These are phyloP conservation scores for Toxotes jaculatrix DNA, from an alignment of 2,113 vertebrate species.

Conservation along the genomic window DNA sequence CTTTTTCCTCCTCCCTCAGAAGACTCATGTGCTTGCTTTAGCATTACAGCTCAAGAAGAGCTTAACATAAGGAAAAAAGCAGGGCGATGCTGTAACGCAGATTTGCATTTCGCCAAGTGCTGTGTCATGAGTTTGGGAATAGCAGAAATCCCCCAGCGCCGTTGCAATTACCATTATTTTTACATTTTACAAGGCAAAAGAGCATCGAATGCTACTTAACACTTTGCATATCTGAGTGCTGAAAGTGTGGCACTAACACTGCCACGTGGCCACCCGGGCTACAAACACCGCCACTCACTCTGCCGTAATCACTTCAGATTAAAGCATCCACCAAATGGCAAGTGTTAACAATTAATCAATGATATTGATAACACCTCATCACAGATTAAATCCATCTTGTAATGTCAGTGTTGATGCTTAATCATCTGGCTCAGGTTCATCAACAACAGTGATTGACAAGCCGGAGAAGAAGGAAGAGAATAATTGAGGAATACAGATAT, in stretches of 20 bases:
- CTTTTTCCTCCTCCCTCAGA: slow-evolving; percentile 25
- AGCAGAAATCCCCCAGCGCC: slow-evolving; percentile 49
- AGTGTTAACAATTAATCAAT: slow-evolving; percentile 54
- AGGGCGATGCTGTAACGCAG: slow-evolving; percentile 51
- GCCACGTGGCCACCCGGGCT: slow-evolving; percentile 20
- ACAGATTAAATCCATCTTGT: slow-evolving; percentile 56
- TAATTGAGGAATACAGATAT: slow-evolving; percentile 48
- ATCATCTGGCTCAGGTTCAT: slow-evolving; percentile 60
- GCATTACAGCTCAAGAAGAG: slow-evolving; percentile 27
- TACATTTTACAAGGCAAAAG: slow-evolving; percentile 51
- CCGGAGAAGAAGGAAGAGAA: slow-evolving; percentile 28
- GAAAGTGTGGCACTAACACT: slow-evolving; percentile 9
- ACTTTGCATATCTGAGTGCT: slow-evolving; percentile 30
- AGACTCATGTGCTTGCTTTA: slow-evolving; percentile 31
- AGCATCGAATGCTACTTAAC: slow-evolving; percentile 44
- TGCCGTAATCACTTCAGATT: slow-evolving; percentile 52
- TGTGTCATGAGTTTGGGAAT: slow-evolving; percentile 67
- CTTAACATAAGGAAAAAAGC: slow-evolving; percentile 51
- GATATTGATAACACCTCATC: slow-evolving; percentile 64
- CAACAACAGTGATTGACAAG: slow-evolving; percentile 65
- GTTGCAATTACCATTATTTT: slow-evolving; percentile 63
- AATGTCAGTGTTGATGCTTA: slow-evolving; percentile 34
- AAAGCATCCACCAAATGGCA: slow-evolving; percentile 29
- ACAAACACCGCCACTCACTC: slow-evolving; percentile 6
- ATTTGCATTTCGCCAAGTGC: slow-evolving; percentile 60